These are phyloP conservation scores for Gymnosoma rotundatum DNA, from an alignment of 2,888 invertebrate species.

Conservation along the genomic window DNA sequence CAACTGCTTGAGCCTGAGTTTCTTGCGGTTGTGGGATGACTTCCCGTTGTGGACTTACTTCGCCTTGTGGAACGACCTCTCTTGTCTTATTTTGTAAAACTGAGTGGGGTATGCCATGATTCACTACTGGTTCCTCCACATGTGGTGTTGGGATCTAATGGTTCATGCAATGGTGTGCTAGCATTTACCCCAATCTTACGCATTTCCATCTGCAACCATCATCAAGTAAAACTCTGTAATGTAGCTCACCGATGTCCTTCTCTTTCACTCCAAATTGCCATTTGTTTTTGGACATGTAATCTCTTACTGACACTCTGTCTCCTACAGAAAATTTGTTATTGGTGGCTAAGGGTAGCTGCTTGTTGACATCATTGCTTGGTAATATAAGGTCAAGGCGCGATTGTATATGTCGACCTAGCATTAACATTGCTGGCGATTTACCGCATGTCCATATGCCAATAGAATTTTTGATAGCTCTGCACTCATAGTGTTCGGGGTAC, in stretches of 20 bases:
- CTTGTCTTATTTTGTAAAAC: not conserved
- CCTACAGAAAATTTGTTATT: constrained; percentile 13
- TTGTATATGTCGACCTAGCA: too few species aligned
- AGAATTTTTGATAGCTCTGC: not conserved
- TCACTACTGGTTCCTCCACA: not conserved
- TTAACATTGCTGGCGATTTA: constrained; percentile 24
- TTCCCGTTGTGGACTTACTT: not conserved
- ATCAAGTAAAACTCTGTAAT: constrained; percentile 9
- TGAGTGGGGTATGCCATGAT: constrained; percentile 1
- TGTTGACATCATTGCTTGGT: constrained; percentile 33
- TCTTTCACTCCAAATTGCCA: constrained; percentile 28
- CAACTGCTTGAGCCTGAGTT: not conserved
- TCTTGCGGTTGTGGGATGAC: not conserved
- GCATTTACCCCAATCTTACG: constrained; percentile 1
- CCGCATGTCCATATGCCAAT: constrained; percentile 8
- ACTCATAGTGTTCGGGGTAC: not conserved
- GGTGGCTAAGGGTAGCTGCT: not conserved
- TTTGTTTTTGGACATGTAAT: constrained; percentile 33
- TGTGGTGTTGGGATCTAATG: not conserved
- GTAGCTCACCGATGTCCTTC: constrained; percentile 20
- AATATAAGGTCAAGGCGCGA: constrained; percentile 53
- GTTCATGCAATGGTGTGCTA: not conserved
- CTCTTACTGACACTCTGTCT: constrained; percentile 20
- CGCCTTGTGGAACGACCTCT: not conserved
- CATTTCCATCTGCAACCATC: constrained; percentile 38